Conservation (phyloP, 2,113 vertebrate species). For the Protobothrops flavoviridis region DNA sequence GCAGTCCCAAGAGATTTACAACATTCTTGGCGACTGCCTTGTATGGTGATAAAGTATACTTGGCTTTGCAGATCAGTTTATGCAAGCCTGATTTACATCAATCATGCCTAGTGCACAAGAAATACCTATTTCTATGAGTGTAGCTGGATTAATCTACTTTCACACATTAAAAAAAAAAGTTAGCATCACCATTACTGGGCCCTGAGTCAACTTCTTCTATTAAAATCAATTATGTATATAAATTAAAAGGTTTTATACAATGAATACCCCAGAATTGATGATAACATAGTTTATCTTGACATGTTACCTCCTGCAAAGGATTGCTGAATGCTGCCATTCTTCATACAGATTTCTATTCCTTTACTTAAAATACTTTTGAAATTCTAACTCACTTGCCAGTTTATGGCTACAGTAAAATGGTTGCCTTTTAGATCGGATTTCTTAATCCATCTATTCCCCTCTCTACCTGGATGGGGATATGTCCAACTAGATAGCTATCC, state of each 20-base stretch:
- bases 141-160: neutral
- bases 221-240: neutral
- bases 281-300: neutral
- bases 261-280: neutral
- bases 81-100: neutral
- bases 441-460: neutral
- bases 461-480: neutral
- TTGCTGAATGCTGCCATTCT: neutral
- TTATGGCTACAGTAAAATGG: neutral
- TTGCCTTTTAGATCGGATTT: neutral
- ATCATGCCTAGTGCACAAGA: neutral
- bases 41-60: neutral
- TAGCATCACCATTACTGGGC: neutral
- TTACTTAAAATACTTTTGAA: neutral
- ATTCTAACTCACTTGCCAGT: neutral
- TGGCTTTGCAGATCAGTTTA: neutral
- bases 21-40: neutral
- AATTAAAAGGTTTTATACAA: neutral
- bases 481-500: neutral
- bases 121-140: neutral
- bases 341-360: neutral
- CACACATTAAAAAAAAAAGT: neutral
- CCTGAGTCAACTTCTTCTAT: neutral
- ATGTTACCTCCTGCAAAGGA: neutral
- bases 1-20: neutral